These are phyloP conservation scores for Sebastes vulpes DNA, from an alignment of 2,797 vertebrate species.

Conservation along the genomic window DNA sequence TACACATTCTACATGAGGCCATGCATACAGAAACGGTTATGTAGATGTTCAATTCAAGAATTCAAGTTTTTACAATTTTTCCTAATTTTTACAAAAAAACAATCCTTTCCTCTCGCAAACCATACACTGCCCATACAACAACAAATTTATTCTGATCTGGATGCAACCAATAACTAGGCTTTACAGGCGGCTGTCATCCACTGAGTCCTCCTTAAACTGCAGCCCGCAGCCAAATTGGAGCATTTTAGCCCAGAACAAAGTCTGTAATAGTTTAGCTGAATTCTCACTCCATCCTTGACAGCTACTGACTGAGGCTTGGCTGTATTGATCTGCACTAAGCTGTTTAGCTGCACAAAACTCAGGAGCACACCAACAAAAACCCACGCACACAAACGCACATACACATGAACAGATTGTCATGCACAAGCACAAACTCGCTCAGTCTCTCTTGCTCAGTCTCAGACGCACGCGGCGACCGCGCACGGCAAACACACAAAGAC, in stretches of 20 bases:
- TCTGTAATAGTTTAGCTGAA: conserved; percentile 48
- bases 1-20: neutral
- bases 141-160: neutral
- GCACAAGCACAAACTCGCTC: neutral
- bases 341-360: conserved; percentile 45
- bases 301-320: conserved; percentile 41
- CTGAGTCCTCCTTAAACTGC: conserved; percentile 22
- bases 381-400: neutral
- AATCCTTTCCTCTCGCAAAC: neutral
- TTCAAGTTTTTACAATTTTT: neutral
- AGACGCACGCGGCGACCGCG: neutral
- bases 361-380: conserved; percentile 17
- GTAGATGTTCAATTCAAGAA: neutral
- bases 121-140: neutral
- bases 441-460: neutral
- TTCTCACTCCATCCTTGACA: conserved; percentile 55
- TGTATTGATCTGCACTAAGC: conserved; percentile 62
- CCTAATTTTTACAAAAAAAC: neutral
- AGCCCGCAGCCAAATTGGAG: conserved; percentile 29
- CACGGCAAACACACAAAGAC: neutral
- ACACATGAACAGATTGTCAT: neutral
- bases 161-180: conserved; percentile 16
- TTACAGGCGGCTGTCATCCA: conserved; percentile 9
- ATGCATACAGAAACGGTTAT: neutral
- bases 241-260: conserved; percentile 35